Base-by-base conservation (phyloP, 2,797 vertebrate genomes). In the Gila robusta region DNA sequence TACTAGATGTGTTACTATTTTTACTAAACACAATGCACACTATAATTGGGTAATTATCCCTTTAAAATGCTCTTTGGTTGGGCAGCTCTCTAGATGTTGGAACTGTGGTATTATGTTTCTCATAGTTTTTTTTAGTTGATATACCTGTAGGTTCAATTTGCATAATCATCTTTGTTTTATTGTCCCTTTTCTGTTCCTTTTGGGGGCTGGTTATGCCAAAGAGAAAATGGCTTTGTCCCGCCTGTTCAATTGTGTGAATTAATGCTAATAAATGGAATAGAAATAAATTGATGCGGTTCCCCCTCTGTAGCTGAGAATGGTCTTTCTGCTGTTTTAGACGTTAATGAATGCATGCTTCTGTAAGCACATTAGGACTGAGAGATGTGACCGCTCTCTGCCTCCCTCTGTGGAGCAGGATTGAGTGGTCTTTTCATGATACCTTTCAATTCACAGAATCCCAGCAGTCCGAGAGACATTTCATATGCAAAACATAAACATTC, bases 291-390 rank as follows among this genome's bases (percentile, higher is more conserved):
- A 71, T 69, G 80, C 23, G 32, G 59, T 77, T 64, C 84, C 52
- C 78, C 79, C 54, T 78, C 35, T 56, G 64, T 79, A 79, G 73
- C 83, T 64, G 84, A 67, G 66, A 74, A 88, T 73, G 32, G 82
- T 66, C 35, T 88, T 79, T 80, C 37, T 79, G 80, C 52, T 77
- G 79, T 87, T 87, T 82, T 83, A 85, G 79, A 41, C 74, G 32
- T 81, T 88, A 90, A 90, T 88, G 74, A 90, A 87, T 83, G 85
- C 74, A 85, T 82, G 85, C 52, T 74, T 80, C 41, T 69, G 66
- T 88, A 88, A 87, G 83, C 83, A 85, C 80, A 79, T 88, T 79
- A 78, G 47, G 80, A 74, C 52, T 77, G 47, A 80, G 47, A 17
- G 84, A 66, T 70, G 26, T 66, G 64, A 73, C 64, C 67, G 70